phyloP scores from a whole-genome alignment of 2,113 vertebrate species.

The Regulus satrapa region DNA sequence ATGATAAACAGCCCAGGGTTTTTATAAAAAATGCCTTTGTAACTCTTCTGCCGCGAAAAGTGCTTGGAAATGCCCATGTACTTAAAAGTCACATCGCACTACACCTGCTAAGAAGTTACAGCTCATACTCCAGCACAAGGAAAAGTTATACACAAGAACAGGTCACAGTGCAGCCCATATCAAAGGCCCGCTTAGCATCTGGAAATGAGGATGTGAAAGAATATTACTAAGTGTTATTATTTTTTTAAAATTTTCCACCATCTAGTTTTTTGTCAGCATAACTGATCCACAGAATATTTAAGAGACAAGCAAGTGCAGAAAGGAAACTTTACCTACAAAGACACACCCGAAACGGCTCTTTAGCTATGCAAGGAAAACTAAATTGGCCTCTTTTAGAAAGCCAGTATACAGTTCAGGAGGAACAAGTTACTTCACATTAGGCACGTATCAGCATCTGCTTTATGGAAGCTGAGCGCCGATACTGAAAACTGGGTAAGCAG shows the following conservation, averaged over 20 bases:
- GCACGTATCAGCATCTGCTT: accelerated
- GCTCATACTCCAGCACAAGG: not conserved
- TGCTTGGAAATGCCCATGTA: not conserved
- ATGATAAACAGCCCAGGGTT: not conserved
- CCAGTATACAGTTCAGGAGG: not conserved
- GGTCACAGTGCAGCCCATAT: not conserved
- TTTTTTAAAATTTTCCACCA: not conserved
- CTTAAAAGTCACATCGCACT: not conserved
- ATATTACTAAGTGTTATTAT: not conserved
- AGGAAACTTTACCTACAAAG: not conserved
- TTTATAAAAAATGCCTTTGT: not conserved
- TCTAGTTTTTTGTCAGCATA: not conserved
- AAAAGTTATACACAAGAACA: not conserved
- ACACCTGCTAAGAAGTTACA: not conserved
- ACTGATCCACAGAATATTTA: not conserved
- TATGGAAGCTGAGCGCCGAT: not conserved
- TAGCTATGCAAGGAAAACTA: not conserved
- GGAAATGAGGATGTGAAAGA: not conserved
- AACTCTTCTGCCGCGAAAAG: not conserved
- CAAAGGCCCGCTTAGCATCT: not conserved
- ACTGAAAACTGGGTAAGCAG: not conserved
- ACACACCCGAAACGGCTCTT: not conserved
- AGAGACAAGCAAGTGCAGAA: accelerated
- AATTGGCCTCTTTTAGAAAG: not conserved
- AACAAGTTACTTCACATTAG: not conserved